phyloP scores from a whole-genome alignment of 2,888 invertebrate species.

The Tuta absoluta region DNA sequence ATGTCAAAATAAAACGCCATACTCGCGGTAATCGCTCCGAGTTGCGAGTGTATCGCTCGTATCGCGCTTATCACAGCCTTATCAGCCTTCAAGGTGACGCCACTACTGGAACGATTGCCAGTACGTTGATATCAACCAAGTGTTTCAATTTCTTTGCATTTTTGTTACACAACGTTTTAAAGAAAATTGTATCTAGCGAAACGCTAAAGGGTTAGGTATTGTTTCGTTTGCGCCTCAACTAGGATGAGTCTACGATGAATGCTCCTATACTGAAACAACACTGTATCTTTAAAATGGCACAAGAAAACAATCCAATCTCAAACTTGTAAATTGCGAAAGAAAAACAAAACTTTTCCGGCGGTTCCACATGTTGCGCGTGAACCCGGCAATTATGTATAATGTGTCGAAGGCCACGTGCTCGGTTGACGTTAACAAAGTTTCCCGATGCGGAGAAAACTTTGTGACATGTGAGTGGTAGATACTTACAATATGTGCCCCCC shows the following conservation, averaged over 20 bases:
- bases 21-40: background rate
- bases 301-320: background rate
- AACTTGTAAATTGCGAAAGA: background rate
- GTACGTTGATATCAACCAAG: constrained; percentile 53
- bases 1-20: constrained; percentile 13
- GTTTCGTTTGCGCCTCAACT: background rate
- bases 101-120: constrained; percentile 65
- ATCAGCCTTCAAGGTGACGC: constrained; percentile 77
- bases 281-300: background rate
- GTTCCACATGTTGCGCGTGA: constrained; percentile 54
- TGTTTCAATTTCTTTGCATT: constrained; percentile 45
- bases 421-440: constrained; percentile 81
- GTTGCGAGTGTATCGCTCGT: constrained; percentile 35
- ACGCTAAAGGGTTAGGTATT: background rate
- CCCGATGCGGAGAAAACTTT: constrained; percentile 80
- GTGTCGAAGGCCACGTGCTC: constrained; percentile 78
- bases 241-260: background rate
- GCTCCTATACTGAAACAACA: background rate
- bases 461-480: constrained; percentile 80
- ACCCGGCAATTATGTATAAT: constrained; percentile 68
- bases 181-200: background rate
- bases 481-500: constrained; percentile 75
- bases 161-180: constrained; percentile 40
- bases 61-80: constrained; percentile 63
- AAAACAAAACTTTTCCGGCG: background rate